phyloP scores from a whole-genome alignment of 2,888 invertebrate species.

The Phalera bucephala region DNA sequence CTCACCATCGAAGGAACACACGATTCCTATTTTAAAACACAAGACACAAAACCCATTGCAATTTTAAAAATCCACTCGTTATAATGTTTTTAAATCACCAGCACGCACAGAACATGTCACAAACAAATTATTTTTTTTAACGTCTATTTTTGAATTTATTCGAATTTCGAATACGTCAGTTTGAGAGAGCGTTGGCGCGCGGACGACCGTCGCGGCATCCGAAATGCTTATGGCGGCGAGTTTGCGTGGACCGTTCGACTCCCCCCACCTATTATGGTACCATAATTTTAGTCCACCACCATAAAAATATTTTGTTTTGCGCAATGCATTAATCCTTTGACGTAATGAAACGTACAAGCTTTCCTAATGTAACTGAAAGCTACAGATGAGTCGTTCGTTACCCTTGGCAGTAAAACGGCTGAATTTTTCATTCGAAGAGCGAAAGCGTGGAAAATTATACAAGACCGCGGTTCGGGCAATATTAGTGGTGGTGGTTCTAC shows the following conservation, averaged over 20 bases:
- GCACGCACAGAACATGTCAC: slow-evolving; percentile 30
- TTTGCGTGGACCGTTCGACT: slow-evolving; percentile 40
- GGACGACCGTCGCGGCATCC: slow-evolving; percentile 44
- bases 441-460: not conserved
- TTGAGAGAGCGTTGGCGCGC: slow-evolving; percentile 30
- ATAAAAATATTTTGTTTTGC: slow-evolving; percentile 75
- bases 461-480: too few species aligned
- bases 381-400: not conserved
- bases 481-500: too few species aligned
- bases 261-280: slow-evolving; percentile 39
- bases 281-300: slow-evolving; percentile 56
- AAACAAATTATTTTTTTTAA: slow-evolving; percentile 18
- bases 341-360: slow-evolving; percentile 14
- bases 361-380: not conserved
- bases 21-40: slow-evolving; percentile 27
- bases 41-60: slow-evolving; percentile 28
- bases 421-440: not conserved
- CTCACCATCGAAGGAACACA: slow-evolving; percentile 37
- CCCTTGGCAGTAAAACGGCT: not conserved
- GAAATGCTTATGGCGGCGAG: slow-evolving; percentile 53
- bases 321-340: slow-evolving; percentile 61
- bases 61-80: slow-evolving; percentile 23
- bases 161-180: slow-evolving; percentile 27
- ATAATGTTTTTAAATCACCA: slow-evolving; percentile 18
- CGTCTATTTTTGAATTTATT: slow-evolving; percentile 20